Percentiles rank a stretch among this genome's conserved stretches.
phyloP scores from a whole-genome alignment of 2,797 vertebrate species.

The Peromyscus nudipes region DNA sequence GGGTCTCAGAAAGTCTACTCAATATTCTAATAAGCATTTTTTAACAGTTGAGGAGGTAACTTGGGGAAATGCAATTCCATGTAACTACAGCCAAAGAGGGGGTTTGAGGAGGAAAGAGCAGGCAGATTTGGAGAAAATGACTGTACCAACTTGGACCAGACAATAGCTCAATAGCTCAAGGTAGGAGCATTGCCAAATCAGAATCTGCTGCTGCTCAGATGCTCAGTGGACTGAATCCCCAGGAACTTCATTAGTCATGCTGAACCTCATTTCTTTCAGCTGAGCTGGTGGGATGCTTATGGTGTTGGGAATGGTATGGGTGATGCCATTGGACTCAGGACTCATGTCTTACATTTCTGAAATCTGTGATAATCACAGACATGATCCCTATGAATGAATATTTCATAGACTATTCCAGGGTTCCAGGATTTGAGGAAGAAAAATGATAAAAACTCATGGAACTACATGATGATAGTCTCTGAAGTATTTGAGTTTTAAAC shows the following conservation, averaged over 20 bases:
- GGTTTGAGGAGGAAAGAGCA: not conserved
- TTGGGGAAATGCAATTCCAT: conserved; percentile 8
- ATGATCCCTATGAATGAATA: not conserved
- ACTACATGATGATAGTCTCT: not conserved
- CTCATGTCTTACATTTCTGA: not conserved
- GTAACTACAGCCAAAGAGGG: conserved; percentile 27
- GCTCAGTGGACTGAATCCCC: not conserved
- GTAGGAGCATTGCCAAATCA: not conserved
- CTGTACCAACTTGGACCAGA: not conserved
- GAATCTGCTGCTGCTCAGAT: not conserved
- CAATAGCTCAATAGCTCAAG: not conserved
- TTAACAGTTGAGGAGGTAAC: not conserved
- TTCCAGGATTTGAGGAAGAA: not conserved
- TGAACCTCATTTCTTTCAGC: not conserved
- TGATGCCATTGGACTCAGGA: not conserved
- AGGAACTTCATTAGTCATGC: not conserved
- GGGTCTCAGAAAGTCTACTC: not conserved
- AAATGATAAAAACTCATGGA: not conserved
- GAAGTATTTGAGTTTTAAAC: not conserved
- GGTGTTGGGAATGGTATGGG: no score
- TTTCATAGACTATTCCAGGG: not conserved
- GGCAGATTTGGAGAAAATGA: conserved; percentile 5
- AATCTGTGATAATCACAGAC: not conserved
- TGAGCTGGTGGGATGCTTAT: not conserved
- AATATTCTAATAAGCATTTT: not conserved